These are phyloP conservation scores for Okapia johnstoni DNA, from an alignment of 2,113 vertebrate species.

Conservation along the genomic window DNA sequence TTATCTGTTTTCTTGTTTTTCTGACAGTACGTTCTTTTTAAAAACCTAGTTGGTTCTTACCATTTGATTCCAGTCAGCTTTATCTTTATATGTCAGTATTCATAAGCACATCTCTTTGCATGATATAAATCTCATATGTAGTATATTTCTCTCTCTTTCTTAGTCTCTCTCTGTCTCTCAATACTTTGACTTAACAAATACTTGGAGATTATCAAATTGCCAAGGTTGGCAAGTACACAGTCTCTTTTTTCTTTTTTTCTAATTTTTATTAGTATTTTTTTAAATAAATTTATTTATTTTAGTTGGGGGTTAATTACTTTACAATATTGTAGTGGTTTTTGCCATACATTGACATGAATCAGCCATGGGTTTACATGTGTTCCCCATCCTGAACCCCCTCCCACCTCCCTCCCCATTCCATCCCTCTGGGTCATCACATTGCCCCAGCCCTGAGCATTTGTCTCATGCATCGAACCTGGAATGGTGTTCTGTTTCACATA, in stretches of 20 bases:
- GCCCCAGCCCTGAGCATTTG: too few relatives aligned
- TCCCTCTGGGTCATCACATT: too few relatives aligned
- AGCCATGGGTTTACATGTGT: too few relatives aligned
- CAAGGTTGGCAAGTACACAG: not conserved
- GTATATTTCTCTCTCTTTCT: not conserved
- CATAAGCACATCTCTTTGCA: not conserved
- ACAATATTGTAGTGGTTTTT: too few relatives aligned
- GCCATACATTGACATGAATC: too few relatives aligned
- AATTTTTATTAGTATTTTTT: too few relatives aligned
- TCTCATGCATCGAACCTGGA: too few relatives aligned
- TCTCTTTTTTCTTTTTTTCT: not conserved
- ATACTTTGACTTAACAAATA: not conserved
- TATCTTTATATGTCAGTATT: not conserved
- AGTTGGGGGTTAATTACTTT: too few relatives aligned
- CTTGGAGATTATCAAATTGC: not conserved
- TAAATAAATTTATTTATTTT: too few relatives aligned
- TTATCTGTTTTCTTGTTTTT: not conserved
- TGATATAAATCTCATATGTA: not conserved
- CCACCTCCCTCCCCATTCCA: too few relatives aligned
- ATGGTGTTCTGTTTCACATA: too few relatives aligned
- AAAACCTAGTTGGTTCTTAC: not conserved
- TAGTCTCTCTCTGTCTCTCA: not conserved
- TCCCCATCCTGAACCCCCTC: too few relatives aligned
- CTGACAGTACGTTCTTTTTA: not conserved
- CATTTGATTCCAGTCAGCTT: not conserved